These are phyloP conservation scores for Temnopleurus reevesii DNA, from an alignment of 53 echinoderm and acorn worm genomes.

Conservation along the genomic window DNA sequence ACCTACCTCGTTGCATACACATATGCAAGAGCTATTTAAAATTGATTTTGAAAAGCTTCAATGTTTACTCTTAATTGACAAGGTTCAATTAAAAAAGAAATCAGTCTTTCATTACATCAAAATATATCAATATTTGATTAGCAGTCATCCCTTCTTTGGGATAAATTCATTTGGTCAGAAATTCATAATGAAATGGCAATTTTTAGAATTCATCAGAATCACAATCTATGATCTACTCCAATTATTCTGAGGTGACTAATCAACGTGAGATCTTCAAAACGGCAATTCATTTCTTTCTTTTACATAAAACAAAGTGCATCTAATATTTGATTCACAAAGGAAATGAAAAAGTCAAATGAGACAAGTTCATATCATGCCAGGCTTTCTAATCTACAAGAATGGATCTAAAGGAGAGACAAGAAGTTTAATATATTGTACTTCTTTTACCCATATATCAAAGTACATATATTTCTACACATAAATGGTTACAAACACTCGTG, in stretches of 20 bases:
- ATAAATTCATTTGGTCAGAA: not conserved
- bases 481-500: not conserved
- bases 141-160: not conserved
- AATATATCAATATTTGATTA: not conserved
- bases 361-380: not conserved
- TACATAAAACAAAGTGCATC: not conserved
- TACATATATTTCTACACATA: not conserved
- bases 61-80: too few species aligned
- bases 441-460: not conserved
- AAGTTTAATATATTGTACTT: not conserved
- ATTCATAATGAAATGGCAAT: slow-evolving; percentile 29
- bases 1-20: not conserved
- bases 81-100: not conserved
- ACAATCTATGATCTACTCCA: not conserved
- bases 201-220: not conserved
- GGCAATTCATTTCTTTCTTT: not conserved
- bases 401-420: not conserved
- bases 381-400: not conserved
- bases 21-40: too few species aligned
- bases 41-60: not conserved
- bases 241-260: not conserved
- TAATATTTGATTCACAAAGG: not conserved
- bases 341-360: not conserved
- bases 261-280: not conserved
- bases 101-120: not conserved